Evolutionary conservation across 2,113 vertebrate genomes (phyloP).

Genomic region (Pedionomus torquatus): DNA sequence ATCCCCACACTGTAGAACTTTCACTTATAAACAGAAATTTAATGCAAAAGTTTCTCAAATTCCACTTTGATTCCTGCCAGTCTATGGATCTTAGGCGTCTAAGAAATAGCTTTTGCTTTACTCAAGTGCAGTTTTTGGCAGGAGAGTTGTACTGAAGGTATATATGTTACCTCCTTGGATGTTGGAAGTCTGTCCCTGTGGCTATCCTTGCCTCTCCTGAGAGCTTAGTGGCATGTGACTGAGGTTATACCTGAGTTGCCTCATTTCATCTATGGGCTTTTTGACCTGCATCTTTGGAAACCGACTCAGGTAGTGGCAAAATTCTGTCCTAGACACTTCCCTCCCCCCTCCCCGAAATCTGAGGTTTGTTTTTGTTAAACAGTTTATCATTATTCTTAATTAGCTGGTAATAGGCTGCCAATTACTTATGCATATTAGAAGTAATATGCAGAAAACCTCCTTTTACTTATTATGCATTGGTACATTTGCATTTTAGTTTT

Average conservation of each 20-base stretch:
- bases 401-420: slow-evolving; percentile 40
- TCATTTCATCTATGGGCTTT: not conserved
- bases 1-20: not conserved
- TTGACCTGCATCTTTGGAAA: not conserved
- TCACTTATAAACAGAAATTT: not conserved
- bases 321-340: not conserved
- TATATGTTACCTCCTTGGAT: not conserved
- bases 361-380: slow-evolving; percentile 38
- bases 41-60: not conserved
- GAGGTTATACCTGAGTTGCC: not conserved
- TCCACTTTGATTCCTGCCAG: not conserved
- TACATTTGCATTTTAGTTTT: slow-evolving; percentile 21
- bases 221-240: not conserved
- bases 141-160: not conserved
- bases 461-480: not conserved
- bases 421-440: not conserved
- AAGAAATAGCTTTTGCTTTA: not conserved
- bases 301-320: not conserved
- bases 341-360: not conserved
- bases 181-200: not conserved
- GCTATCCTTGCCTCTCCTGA: not conserved
- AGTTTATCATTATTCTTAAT: slow-evolving; percentile 51
- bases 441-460: not conserved
- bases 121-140: not conserved
- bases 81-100: not conserved